Base-by-base conservation (phyloP, 2,888 invertebrate genomes). In the Nemotelus nigrinus region DNA sequence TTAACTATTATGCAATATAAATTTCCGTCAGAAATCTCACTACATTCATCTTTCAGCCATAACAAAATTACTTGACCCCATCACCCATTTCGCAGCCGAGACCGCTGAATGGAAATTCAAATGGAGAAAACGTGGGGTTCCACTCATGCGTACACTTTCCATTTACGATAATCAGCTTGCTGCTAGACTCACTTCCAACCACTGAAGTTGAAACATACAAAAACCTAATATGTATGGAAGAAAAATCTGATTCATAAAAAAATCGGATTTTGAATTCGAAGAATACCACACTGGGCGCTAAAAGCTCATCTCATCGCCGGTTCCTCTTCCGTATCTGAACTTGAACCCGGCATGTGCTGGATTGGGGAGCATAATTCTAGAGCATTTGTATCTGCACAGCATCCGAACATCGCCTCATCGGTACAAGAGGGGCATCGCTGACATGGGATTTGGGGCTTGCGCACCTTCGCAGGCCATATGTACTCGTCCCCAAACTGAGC, bases 351-450 rank as follows among this genome's bases (percentile, higher is more conserved):
- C 7, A 8, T 25, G 25, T 25, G 25, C 25, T 25, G 25, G 25
- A n/a, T 45, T 7, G 65, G 65, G 65, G n/a, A 45, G 25, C 65
- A 41, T 43, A 43, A 3, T 43, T 63, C 63, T 25, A 63, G 63
- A 43, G 57, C 57, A 8, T 39, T 3, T 8, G 7, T 5, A 25
- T 63, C 41, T 7, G 63, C 63, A 63, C 63, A 63, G 63, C 63
- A 63, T 63, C 63, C 63, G 63, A 63, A n/a, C 25, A 10, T 57
- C 57, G 57, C 25, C 25, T 25, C 57, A 57, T 57, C 25, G 57
- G n/a, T 10, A 39, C 7, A 3, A 39, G 43, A n/a, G 65, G 65
- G 45, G 65, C 65, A 45, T 47, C 39, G 47, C 65, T 65, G 65
- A 57, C 41, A 44, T n/a, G 65, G 2, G 25, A n/a, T 60, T 10